phyloP scores from a whole-genome alignment of 2,797 vertebrate species.

The Amazona finschi region DNA sequence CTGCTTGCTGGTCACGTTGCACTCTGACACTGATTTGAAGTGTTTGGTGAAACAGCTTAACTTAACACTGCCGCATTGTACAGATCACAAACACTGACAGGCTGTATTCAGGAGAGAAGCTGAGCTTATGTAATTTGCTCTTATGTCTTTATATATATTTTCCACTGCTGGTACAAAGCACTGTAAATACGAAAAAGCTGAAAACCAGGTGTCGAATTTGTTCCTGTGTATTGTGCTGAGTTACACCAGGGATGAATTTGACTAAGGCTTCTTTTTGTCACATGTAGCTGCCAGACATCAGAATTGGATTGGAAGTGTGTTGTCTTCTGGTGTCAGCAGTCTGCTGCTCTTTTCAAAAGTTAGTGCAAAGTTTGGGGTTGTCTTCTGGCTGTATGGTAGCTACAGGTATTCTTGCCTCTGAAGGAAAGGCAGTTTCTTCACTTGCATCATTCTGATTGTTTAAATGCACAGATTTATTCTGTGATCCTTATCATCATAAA shows the following conservation, averaged over 20 bases:
- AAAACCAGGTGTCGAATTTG: background rate
- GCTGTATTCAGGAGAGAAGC: background rate
- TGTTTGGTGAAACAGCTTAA: background rate
- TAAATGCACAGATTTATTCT: background rate
- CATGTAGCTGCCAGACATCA: background rate
- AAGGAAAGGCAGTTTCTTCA: background rate
- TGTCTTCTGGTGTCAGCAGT: background rate
- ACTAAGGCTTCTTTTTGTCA: background rate
- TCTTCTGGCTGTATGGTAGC: background rate
- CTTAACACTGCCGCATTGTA: rapidly evolving
- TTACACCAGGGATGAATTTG: background rate
- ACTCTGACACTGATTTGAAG: background rate
- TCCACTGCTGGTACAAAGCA: background rate
- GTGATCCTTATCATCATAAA: background rate
- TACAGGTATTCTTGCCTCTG: background rate
- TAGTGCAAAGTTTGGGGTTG: background rate
- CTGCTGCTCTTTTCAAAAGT: background rate
- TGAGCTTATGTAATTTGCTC: background rate
- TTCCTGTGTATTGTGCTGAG: background rate
- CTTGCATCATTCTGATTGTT: background rate
- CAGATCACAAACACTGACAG: too few species aligned
- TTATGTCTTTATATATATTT: background rate
- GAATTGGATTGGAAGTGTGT: background rate
- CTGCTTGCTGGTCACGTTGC: background rate
- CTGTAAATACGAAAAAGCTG: background rate